Percentiles rank a stretch among this genome's conserved stretches.
These are phyloP conservation scores for Epizoanthus ramosus DNA, from an alignment of 92 coral and sea anemone genomes.

Conservation along the genomic window DNA sequence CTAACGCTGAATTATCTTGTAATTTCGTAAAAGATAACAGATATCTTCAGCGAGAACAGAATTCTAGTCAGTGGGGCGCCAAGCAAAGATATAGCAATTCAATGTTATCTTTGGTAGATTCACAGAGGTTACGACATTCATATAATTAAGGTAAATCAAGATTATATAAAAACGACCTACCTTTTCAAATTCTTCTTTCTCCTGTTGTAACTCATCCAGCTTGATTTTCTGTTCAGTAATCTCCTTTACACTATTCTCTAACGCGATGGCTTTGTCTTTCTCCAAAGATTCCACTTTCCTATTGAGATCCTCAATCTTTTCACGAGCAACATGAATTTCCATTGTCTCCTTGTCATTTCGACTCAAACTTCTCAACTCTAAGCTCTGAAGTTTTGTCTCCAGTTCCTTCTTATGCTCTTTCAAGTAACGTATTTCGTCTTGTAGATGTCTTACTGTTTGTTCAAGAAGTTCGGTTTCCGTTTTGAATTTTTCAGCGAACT, in stretches of 20 bases:
- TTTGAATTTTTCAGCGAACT: conserved; percentile 71
- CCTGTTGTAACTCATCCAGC: conserved; percentile 76
- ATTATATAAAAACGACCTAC: conserved; percentile 9
- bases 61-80: too few species aligned
- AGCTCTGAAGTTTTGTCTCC: conserved; percentile 83
- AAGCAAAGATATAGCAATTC: too few species aligned
- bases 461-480: conserved; percentile 77
- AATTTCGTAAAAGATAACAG: too few species aligned
- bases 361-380: conserved; percentile 79
- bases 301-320: conserved; percentile 70
- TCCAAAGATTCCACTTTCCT: conserved; percentile 62
- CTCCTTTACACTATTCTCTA: conserved; percentile 64
- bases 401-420: conserved; percentile 91
- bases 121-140: too few species aligned
- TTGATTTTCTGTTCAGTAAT: conserved; percentile 72
- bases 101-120: too few species aligned
- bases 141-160: too few species aligned
- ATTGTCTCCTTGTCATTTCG: conserved; percentile 72
- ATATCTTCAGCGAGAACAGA: too few species aligned
- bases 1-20: too few species aligned
- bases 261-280: conserved; percentile 60
- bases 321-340: conserved; percentile 76
- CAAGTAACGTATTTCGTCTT: conserved; percentile 78
- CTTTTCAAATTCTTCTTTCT: conserved; percentile 63
- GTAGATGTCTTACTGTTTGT: conserved; percentile 75